A percentile compares a stretch with the other conserved stretches of the same genome.
phyloP scores from a whole-genome alignment of 2,113 vertebrate genomes.

The Myotis brandtii region DNA sequence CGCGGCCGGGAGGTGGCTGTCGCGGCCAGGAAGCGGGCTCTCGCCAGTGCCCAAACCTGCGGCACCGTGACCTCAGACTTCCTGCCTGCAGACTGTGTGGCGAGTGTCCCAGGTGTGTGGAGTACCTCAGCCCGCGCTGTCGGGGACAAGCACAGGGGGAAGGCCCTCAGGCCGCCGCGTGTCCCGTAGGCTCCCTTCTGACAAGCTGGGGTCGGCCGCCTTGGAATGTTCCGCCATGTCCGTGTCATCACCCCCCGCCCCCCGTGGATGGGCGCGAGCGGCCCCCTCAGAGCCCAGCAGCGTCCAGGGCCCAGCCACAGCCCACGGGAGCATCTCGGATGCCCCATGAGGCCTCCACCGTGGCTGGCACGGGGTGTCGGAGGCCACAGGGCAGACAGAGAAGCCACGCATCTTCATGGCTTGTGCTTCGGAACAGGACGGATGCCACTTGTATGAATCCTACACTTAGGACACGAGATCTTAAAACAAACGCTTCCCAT shows the following conservation, averaged over 20 bases:
- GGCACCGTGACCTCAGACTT: rapidly evolving
- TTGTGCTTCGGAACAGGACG: neutral
- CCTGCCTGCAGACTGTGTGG: neutral
- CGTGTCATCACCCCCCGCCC: rapidly evolving
- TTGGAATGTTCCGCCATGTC: neutral
- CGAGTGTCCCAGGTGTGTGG: neutral
- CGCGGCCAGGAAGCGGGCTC: too few relatives aligned
- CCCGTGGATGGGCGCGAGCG: neutral
- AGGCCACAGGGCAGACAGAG: rapidly evolving
- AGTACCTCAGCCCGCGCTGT: too few relatives aligned
- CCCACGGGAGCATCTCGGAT: too few relatives aligned
- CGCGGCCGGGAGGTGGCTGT: neutral
- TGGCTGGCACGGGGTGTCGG: rapidly evolving
- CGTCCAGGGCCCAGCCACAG: too few relatives aligned
- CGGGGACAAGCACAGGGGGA: neutral
- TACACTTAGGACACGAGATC: neutral
- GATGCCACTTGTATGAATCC: rapidly evolving
- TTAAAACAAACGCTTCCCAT: neutral
- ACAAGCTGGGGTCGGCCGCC: neutral
- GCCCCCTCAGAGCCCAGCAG: neutral
- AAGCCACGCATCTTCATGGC: rapidly evolving
- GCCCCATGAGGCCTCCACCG: too few relatives aligned
- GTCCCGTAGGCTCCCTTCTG: neutral
- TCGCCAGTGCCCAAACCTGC: too few relatives aligned
- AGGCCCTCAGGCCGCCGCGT: neutral